Conservation (phyloP, 2,113 vertebrate species). For the Vimba vimba region DNA sequence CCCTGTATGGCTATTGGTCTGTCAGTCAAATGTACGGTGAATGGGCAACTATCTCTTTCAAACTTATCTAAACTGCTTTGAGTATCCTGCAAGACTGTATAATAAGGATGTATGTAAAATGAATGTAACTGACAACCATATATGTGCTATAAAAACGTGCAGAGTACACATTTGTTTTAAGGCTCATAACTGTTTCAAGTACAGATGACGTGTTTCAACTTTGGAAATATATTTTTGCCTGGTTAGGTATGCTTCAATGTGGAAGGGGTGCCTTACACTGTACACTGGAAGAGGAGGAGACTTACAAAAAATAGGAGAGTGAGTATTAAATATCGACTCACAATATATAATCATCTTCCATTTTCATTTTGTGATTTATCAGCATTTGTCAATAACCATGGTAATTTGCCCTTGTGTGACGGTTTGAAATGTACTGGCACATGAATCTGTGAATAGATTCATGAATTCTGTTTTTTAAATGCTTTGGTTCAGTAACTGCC, state of each 20-base stretch:
- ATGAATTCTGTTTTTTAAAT: neutral
- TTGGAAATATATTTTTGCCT: neutral
- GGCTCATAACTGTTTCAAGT: neutral
- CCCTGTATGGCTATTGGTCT: neutral
- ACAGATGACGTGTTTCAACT: neutral
- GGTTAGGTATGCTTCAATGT: conserved; percentile 93
- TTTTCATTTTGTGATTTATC: neutral
- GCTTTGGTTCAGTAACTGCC: neutral
- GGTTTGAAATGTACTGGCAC: neutral
- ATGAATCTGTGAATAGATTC: neutral
- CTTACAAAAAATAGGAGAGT: conserved; percentile 99
- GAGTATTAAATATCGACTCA: conserved; percentile 73
- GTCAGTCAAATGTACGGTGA: neutral
- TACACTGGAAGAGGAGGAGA: conserved; percentile 97
- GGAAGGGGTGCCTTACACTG: conserved; percentile 96
- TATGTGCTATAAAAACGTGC: neutral
- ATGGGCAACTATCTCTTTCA: neutral
- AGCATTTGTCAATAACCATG: no score
- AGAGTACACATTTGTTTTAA: neutral
- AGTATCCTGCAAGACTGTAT: neutral
- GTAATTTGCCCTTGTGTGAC: neutral
- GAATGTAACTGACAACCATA: no score
- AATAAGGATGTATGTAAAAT: no score
- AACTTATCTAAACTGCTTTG: neutral
- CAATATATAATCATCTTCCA: neutral